These are phyloP conservation scores for Baronia brevicornis DNA, from an alignment of 2,888 invertebrate genomes.

Conservation along the genomic window DNA sequence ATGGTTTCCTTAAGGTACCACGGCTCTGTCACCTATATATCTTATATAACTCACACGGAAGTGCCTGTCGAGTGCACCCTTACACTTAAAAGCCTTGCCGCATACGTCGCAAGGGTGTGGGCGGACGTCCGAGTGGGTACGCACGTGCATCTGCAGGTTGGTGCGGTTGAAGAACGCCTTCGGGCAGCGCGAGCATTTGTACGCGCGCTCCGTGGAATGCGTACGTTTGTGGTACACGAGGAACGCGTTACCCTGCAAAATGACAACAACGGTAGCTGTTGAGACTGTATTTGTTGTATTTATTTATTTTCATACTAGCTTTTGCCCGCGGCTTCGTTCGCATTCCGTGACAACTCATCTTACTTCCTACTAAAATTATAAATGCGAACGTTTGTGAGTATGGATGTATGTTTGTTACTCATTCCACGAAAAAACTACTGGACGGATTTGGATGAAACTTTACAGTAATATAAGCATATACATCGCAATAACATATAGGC, in stretches of 20 bases:
- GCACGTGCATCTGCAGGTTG: slow-evolving; percentile 57
- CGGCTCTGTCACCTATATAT: neutral
- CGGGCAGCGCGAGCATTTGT: slow-evolving; percentile 46
- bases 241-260: slow-evolving; percentile 51
- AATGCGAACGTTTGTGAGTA: too few species aligned
- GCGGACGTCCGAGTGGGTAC: slow-evolving; percentile 53
- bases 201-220: slow-evolving; percentile 47
- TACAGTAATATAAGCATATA: too few species aligned
- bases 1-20: too few species aligned
- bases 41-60: slow-evolving; percentile 32
- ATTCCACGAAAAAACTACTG: too few species aligned
- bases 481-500: too few species aligned
- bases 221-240: slow-evolving; percentile 59
- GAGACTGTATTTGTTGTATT: too few species aligned
- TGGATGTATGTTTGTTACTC: too few species aligned
- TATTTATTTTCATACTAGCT: too few species aligned
- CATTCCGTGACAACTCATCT: too few species aligned
- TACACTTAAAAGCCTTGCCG: slow-evolving; percentile 56
- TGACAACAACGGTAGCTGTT: neutral
- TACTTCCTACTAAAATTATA: too few species aligned
- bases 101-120: slow-evolving; percentile 55
- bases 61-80: slow-evolving; percentile 56
- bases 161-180: slow-evolving; percentile 57
- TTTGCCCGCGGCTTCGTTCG: too few species aligned
- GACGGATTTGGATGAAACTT: too few species aligned